Base-by-base conservation (phyloP, 2,888 invertebrate genomes). In the Stenoptilia bipunctidactyla region DNA sequence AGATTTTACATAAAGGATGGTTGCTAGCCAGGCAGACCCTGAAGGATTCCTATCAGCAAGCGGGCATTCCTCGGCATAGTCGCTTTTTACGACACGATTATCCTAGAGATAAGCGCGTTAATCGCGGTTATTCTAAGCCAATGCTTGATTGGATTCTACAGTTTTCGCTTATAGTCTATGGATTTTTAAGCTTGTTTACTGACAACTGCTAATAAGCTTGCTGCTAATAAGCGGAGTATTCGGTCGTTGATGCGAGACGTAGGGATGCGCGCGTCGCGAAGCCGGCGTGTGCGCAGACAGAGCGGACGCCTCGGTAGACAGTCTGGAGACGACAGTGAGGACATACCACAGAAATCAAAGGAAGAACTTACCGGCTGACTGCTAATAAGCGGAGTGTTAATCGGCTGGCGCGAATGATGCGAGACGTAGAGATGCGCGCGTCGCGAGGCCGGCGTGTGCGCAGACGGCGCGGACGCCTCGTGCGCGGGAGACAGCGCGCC, bases 381-480 rank as follows among this genome's bases (percentile, higher is more conserved):
- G 74, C 94, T 94, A 56, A 95, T 94, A 48, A 94, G 87, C 42
- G 94, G 93, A 42, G 94, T 94, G 70, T 94, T 92, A 69, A 94
- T 94, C 1, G 94, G 94, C 61, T 94, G 93, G 49, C 94, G 84
- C 46, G 91, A 87, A 69, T 64, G 88, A 50, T 75, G 80, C 40
- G 75, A 75, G 52, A 80, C 72, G 58, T 77, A 77, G 37, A 82
- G 75, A 58, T 80, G 80, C 10, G 64, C 57, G 57, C 83, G 77
- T 10, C 87, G 85, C 34, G 77, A 15, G 30, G 74, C 50, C 0
- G 83, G 67, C n/a, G n/a, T n/a, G n/a, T n/a, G n/a, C 13, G 85
- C 70, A 30, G 85, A 74, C 34, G 85, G 87, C 51, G 88, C 84
- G 39, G 90, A 86, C 41, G 89, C 88, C 60, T 91, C 89, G 63